Percentiles rank a stretch among this genome's conserved stretches.
phyloP scores from a whole-genome alignment of 30 jellyfish, hydroid and myxozoan genomes.

The Rhopilema esculentum region DNA sequence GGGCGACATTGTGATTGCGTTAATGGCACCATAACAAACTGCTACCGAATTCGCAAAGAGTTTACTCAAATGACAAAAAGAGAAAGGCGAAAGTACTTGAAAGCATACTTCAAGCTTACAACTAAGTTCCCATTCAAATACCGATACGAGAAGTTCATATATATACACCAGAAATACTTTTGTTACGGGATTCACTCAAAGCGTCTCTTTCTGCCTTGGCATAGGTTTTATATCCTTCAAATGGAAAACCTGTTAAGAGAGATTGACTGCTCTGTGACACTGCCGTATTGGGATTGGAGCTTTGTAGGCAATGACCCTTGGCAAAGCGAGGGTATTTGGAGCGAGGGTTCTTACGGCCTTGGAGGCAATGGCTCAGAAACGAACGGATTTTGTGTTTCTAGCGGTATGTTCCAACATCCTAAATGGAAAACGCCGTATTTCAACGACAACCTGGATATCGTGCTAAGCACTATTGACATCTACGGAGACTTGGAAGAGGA shows the following conservation, averaged over 20 bases:
- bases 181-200: slow-evolving; percentile 91
- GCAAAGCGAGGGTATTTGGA: slow-evolving; percentile 75
- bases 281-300: slow-evolving; percentile 98
- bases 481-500: slow-evolving; percentile 46
- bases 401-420: slow-evolving; percentile 77
- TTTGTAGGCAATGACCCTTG: slow-evolving; percentile 79
- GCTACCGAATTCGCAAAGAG: slow-evolving; percentile 88
- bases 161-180: slow-evolving; percentile 87
- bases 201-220: slow-evolving; percentile 92
- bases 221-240: slow-evolving; percentile 77
- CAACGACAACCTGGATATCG: slow-evolving; percentile 85
- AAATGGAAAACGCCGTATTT: slow-evolving; percentile 90
- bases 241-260: slow-evolving; percentile 88
- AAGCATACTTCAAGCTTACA: slow-evolving; percentile 78
- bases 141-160: slow-evolving; percentile 80
- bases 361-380: slow-evolving; percentile 78
- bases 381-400: slow-evolving; percentile 85
- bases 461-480: slow-evolving; percentile 70
- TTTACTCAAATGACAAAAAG: slow-evolving; percentile 87
- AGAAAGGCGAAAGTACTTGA: slow-evolving; percentile 77
- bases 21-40: slow-evolving; percentile 66
- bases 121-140: slow-evolving; percentile 66
- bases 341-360: slow-evolving; percentile 64
- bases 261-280: slow-evolving; percentile 86
- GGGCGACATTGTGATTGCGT: slow-evolving; percentile 83